Conservation (phyloP, 2,888 invertebrate genomes). For the Salticus scenicus region DNA sequence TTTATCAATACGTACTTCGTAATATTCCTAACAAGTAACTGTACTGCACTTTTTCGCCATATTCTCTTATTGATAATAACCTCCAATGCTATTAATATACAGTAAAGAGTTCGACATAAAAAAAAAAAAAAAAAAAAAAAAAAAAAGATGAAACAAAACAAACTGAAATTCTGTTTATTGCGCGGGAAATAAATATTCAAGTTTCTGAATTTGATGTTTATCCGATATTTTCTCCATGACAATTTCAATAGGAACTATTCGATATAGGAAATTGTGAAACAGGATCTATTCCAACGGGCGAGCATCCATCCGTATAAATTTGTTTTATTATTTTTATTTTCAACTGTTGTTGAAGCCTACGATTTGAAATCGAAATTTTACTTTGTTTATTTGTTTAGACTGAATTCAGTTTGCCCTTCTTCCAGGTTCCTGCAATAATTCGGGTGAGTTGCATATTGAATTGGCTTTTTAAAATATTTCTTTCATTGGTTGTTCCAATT, state of each 20-base stretch:
- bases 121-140: background rate
- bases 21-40: too few relatives aligned
- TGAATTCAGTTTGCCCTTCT: background rate
- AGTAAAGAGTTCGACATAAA: too few relatives aligned
- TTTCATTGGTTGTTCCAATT: background rate
- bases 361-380: slow-evolving; percentile 5
- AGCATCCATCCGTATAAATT: background rate
- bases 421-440: background rate
- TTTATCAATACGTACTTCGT: too few relatives aligned
- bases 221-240: slow-evolving; percentile 15
- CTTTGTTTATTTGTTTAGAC: background rate
- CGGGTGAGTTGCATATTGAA: slow-evolving; percentile 1
- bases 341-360: background rate
- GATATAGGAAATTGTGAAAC: slow-evolving; percentile 19
- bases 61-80: too few relatives aligned
- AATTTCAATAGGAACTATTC: slow-evolving; percentile 7
- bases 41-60: too few relatives aligned
- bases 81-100: too few relatives aligned
- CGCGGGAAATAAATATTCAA: slow-evolving; percentile 7
- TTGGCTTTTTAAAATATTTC: background rate
- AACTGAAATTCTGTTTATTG: background rate
- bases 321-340: background rate
- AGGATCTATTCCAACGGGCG: background rate
- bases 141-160: background rate
- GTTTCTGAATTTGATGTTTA: slow-evolving; percentile 9